Conservation (phyloP, 1,140 invertebrate genomes). For the Achatina immaculata region DNA sequence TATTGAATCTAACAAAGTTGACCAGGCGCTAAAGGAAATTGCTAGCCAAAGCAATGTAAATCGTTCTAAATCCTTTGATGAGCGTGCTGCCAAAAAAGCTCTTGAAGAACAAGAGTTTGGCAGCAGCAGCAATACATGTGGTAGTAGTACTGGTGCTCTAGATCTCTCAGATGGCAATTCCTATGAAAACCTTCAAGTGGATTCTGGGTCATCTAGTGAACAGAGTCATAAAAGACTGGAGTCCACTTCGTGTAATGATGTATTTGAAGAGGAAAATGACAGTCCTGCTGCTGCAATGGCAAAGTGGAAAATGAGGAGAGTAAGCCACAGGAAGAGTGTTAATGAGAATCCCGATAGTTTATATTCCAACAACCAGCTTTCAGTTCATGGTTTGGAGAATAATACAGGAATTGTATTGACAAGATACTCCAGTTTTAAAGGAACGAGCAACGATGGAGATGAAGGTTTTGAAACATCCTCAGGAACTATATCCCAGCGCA, state of each 20-base stretch:
- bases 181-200: too few species aligned
- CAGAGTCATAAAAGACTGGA: too few species aligned
- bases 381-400: too few species aligned
- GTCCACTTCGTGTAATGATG: too few species aligned
- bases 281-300: conserved; percentile 52
- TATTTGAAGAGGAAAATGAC: conserved; percentile 46
- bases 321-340: conserved; percentile 46
- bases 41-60: conserved; percentile 55
- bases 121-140: too few species aligned
- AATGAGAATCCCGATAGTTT: conserved; percentile 56
- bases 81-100: conserved; percentile 43
- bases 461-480: conserved; percentile 69
- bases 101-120: neutral
- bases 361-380: too few species aligned
- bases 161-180: too few species aligned
- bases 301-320: conserved; percentile 59
- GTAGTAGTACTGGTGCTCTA: too few species aligned
- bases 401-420: too few species aligned
- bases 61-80: conserved; percentile 64
- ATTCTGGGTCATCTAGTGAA: too few species aligned
- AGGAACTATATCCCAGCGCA: conserved; percentile 67
- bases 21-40: conserved; percentile 58
- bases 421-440: conserved; percentile 64
- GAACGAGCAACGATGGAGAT: conserved; percentile 60
- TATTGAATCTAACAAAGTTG: conserved; percentile 59